A percentile compares a stretch with the other conserved stretches of the same genome.
These are phyloP conservation scores for Acestrorhynchus altus DNA, from an alignment of 2,797 vertebrate species.

Conservation along the genomic window DNA sequence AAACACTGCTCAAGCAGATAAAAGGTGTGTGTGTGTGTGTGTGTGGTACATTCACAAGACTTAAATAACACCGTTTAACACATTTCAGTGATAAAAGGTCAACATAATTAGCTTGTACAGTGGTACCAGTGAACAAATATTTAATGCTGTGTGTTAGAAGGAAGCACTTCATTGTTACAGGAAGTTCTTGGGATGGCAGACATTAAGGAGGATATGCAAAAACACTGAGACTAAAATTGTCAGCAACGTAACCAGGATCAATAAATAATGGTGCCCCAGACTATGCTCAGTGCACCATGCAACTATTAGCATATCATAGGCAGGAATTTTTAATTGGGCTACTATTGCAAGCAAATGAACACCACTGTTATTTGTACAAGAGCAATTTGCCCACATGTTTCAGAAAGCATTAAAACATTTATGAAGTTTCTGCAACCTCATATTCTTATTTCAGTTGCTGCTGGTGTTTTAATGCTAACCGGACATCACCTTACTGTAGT, in stretches of 20 bases:
- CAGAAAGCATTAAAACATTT: background rate
- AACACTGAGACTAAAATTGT: background rate
- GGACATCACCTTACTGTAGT: background rate
- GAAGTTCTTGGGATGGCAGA: background rate
- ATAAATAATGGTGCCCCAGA: constrained; percentile 1
- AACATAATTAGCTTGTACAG: too few relatives aligned
- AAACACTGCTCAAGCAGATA: background rate
- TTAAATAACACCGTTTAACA: too few relatives aligned
- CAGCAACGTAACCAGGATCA: background rate
- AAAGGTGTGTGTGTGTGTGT: background rate
- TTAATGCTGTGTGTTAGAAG: background rate
- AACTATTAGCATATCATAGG: constrained; percentile 29
- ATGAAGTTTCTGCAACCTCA: background rate
- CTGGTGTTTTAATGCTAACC: background rate
- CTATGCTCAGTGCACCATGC: background rate
- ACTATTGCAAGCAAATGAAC: constrained; percentile 21
- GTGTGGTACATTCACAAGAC: background rate
- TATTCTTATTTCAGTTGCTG: background rate
- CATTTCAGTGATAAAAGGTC: too few relatives aligned
- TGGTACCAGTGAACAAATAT: too few relatives aligned
- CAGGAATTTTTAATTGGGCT: constrained; percentile 31
- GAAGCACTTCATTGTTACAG: background rate
- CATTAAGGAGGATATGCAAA: background rate
- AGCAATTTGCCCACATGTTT: constrained; percentile 1
- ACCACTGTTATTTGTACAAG: background rate